A percentile compares a stretch with the other conserved stretches of the same genome.
Evolutionary conservation across 2,113 vertebrate species (phyloP).

Genomic region (Tupaia tana): DNA sequence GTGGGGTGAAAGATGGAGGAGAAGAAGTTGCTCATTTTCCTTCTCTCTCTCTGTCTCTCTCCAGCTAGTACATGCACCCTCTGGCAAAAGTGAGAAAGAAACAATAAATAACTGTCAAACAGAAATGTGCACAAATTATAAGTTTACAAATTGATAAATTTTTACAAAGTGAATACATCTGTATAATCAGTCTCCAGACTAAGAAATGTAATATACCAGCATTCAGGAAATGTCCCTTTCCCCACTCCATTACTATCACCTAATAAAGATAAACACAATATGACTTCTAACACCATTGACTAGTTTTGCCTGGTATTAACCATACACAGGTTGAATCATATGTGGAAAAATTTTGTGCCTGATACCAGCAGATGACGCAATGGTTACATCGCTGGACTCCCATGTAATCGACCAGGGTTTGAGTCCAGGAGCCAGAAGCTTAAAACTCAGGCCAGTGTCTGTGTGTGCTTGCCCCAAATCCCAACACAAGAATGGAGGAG

Average conservation of each 20-base stretch:
- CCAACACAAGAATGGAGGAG: too few species aligned
- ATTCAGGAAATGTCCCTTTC: neutral
- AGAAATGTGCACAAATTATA: conserved; percentile 20
- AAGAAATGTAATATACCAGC: neutral
- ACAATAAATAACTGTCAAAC: neutral
- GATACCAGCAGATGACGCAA: too few species aligned
- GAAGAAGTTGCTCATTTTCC: too few species aligned
- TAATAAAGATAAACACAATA: neutral
- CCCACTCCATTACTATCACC: neutral
- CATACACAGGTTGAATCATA: neutral
- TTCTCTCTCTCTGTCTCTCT: too few species aligned
- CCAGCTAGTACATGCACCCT: too few species aligned
- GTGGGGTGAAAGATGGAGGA: too few species aligned
- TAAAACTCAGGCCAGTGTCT: too few species aligned
- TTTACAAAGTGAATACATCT: neutral
- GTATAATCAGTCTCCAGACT: neutral
- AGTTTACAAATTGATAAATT: neutral
- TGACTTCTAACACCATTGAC: neutral
- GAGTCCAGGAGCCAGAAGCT: too few species aligned
- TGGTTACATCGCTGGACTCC: too few species aligned
- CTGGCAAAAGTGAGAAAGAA: too few species aligned
- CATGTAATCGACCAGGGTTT: too few species aligned
- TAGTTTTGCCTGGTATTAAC: neutral
- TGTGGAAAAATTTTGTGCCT: neutral
- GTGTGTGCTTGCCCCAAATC: too few species aligned